Conservation (phyloP, 2,113 vertebrate species). For the Tragelaphus scriptus region DNA sequence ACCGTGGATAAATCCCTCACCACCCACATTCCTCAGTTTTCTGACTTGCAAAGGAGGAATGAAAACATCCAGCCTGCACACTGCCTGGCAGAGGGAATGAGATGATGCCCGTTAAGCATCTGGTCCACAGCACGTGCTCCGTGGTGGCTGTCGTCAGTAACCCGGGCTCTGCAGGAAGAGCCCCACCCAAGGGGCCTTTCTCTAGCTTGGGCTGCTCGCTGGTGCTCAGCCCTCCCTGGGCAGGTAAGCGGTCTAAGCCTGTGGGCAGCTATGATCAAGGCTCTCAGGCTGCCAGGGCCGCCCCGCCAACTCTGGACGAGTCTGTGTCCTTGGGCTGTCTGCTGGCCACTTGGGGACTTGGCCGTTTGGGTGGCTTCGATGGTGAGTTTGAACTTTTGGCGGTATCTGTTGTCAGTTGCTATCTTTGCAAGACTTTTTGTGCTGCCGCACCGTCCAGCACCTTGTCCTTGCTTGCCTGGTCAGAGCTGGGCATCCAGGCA, state of each 20-base stretch:
- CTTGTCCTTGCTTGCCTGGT: neutral
- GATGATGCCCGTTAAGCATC: rapidly evolving
- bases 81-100: neutral
- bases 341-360: neutral
- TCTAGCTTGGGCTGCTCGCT: neutral
- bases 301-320: neutral
- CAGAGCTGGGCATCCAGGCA: neutral
- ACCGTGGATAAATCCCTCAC: neutral
- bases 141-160: neutral
- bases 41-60: neutral
- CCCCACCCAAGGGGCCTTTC: neutral
- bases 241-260: neutral
- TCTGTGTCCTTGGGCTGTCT: neutral
- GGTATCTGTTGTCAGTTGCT: neutral
- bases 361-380: neutral
- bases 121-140: rapidly evolving
- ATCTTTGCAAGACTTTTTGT: neutral
- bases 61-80: neutral
- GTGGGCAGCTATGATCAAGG: neutral
- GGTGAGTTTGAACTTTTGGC: neutral
- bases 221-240: neutral
- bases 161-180: neutral
- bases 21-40: neutral
- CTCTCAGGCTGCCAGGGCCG: neutral
- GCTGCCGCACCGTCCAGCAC: neutral